Evolutionary conservation across 2,888 invertebrate genomes (phyloP).

Genomic region (Eristalis intricaria): DNA sequence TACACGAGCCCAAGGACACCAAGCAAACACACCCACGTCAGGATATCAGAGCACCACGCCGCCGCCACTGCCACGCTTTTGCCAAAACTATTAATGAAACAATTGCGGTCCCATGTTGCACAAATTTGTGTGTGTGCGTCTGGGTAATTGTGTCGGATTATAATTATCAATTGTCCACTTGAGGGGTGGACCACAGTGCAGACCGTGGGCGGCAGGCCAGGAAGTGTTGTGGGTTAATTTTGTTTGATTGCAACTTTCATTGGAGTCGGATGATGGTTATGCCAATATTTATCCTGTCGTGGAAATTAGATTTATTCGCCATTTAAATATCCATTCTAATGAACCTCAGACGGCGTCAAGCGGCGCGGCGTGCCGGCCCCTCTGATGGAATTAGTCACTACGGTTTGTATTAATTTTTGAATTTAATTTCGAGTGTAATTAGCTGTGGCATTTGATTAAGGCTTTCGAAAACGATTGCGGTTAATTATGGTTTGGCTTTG

Average conservation of each 20-base stretch:
- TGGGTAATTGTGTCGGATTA: conserved; percentile 28
- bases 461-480: background rate
- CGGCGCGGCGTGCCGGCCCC: background rate
- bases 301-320: conserved; percentile 42
- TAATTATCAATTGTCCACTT: conserved; percentile 41
- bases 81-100: conserved; percentile 17
- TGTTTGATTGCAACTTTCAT: conserved; percentile 9
- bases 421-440: conserved; percentile 36
- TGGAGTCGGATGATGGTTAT: background rate
- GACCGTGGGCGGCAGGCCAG: background rate
- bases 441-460: background rate
- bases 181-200: too few species aligned
- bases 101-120: conserved; percentile 28
- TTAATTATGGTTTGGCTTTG: background rate
- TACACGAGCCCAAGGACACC: background rate
- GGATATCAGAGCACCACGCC: background rate
- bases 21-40: background rate
- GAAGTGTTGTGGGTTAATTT: conserved; percentile 1
- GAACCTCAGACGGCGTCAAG: too few species aligned
- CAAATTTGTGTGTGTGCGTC: conserved; percentile 11
- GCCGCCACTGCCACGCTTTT: background rate
- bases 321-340: conserved; percentile 18
- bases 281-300: background rate
- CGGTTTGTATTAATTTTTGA: conserved; percentile 44
- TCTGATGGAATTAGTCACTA: conserved; percentile 49